Conservation (phyloP, 92 coral and sea anemone genomes). For the Zoanthus solanderi region DNA sequence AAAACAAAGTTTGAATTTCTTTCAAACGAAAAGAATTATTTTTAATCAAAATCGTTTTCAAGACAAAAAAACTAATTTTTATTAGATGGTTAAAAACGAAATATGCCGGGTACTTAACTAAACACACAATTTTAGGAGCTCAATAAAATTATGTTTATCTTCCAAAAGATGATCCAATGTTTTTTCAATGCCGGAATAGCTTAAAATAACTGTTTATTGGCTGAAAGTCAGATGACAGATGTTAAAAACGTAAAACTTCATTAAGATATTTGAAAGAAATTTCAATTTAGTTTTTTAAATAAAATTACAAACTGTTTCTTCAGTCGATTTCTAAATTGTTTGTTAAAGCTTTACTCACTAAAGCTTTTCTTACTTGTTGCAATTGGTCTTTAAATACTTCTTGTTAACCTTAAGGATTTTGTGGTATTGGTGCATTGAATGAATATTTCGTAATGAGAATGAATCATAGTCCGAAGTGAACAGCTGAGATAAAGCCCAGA, state of each 20-base stretch:
- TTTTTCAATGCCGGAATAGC: not conserved
- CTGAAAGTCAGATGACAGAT: slow-evolving; percentile 27
- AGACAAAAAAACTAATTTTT: not conserved
- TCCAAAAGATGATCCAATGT: not conserved
- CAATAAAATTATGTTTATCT: not conserved
- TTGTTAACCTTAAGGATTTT: not conserved
- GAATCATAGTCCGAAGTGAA: not conserved
- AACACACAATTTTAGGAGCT: not conserved
- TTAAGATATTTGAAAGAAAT: slow-evolving; percentile 41
- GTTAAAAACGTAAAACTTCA: slow-evolving; percentile 31
- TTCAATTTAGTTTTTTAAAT: slow-evolving; percentile 24
- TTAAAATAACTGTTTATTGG: slow-evolving; percentile 24
- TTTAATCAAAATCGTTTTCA: not conserved
- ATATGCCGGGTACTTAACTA: not conserved
- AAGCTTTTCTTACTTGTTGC: not conserved
- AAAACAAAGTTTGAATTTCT: not conserved
- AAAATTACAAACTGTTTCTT: not conserved
- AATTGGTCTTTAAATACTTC: not conserved
- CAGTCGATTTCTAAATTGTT: not conserved
- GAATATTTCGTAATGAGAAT: not conserved
- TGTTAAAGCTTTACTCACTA: not conserved
- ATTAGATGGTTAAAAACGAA: not conserved
- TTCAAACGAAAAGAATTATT: not conserved
- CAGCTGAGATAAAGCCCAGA: not conserved
- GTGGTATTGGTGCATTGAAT: not conserved